Evolutionary conservation across 2,888 invertebrate species (phyloP), one percentile per base, ranked within the genome.

Genomic region (Drosophila rubida): DNA sequence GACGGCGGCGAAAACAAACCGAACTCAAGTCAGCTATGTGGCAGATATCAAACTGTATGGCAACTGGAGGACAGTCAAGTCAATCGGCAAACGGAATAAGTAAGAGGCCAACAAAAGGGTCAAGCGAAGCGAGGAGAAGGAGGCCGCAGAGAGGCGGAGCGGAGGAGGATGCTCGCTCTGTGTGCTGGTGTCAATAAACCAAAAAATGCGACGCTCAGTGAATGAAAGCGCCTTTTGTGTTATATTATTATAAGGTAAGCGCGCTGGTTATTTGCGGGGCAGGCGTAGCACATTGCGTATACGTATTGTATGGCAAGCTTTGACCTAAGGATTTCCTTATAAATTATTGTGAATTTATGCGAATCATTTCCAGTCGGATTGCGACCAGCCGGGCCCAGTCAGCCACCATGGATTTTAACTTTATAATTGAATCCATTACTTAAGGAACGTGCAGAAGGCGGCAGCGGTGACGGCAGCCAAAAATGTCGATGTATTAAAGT

Each of bases 291-390:
- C 22, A 11, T 19, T 50, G 32, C 22, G 55, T 22, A 22, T 35
- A 14, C 53, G 5, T 6, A 16, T 22, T 57, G 11, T 51, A 37
- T 68, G 71, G 61, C 23, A n/a, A n/a, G 8, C 22, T 13, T 80
- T 19, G 19, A 19, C 69, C 84, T 83, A 75, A 80, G 88, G 87
- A 84, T 84, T 88, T 84, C 78, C 78, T 82, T 87, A 87, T 88
- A 86, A 86, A 87, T 88, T 87, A 86, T 78, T 86, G 88, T 75
- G 88, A 87, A 89, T 87, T 87, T 89, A 85, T 85, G 85, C 85
- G 85, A 88, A 88, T 85, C 85, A 85, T 75, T 85, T 88, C 88
- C 84, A 84, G 75, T 88, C 68, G 85, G 87, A 84, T 85, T 83
- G 85, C 70, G 64, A 37, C 19, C 60, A 68, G 65, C 58, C 59